Evolutionary conservation across 2,888 invertebrate species (phyloP), one percentile per base, ranked within the genome.

Genomic region (Seira sanloemensis): DNA sequence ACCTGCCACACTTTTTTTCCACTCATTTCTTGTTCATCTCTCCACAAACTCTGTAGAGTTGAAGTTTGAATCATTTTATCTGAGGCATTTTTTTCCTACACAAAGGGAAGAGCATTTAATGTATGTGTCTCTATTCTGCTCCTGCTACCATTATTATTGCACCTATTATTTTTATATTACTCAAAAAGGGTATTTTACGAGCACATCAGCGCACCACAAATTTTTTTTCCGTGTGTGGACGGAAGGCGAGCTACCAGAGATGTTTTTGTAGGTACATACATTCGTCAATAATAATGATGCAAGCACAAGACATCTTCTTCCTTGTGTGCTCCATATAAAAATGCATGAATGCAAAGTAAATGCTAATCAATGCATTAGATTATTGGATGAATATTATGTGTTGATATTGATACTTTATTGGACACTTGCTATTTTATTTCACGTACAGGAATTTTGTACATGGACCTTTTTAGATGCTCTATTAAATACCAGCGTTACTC

Each of bases 281-380:
- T 50, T 50, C 50, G 50, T 50, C 12, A 50, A 50, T 50, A 50
- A 50, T 50, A 68, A 66, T 65, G 77, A 83, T 73, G 69, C 78
- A 78, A 78, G 21, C 50, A 68, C 62, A 83, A 66, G 54, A 62
- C 78, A 78, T 84, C 84, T 84, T 84, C 84, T 78, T 50, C 50
- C 50, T 50, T 50, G 50, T 50, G 50, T 50, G 50, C 50, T 18
- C 50, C 50, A 74, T n/a, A 26, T 68, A 67, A 67, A 26, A 46
- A 66, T 66, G 50, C 50, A 71, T 75, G 26, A 76, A 76, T 82
- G 82, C 83, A 74, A 83, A 83, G 71, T 37, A 78, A 58, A 84
- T 84, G 78, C 24, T 74, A 84, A 84, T 84, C 74, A 78, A 69
- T 83, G 74, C 78, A 68, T 67, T 78, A 65, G 78, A 83, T 83